These are phyloP conservation scores for Morpho achilles DNA, from an alignment of 2,888 invertebrate species.

Conservation along the genomic window DNA sequence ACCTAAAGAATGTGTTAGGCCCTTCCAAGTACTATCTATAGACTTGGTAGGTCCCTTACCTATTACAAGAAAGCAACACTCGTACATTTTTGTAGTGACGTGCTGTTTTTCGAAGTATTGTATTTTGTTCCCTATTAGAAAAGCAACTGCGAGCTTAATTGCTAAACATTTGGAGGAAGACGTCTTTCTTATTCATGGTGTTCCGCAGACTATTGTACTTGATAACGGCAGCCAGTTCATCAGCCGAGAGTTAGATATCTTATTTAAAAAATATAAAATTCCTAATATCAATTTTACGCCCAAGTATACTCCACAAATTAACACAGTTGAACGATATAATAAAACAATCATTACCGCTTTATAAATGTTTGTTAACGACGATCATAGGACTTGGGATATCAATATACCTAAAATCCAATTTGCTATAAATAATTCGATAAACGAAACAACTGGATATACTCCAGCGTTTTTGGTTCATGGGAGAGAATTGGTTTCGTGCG, in stretches of 20 bases:
- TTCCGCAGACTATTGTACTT: constrained; percentile 17
- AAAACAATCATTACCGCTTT: constrained; percentile 27
- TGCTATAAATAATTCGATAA: constrained; percentile 30
- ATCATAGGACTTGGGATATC: constrained; percentile 31
- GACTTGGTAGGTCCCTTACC: constrained; percentile 25
- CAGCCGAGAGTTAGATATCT: constrained; percentile 6
- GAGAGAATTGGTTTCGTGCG: constrained; percentile 24
- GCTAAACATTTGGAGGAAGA: constrained; percentile 13
- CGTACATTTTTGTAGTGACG: constrained; percentile 20
- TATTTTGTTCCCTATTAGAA: constrained; percentile 14
- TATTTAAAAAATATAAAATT: constrained; percentile 20
- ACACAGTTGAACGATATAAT: constrained; percentile 18
- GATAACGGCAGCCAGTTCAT: constrained; percentile 25
- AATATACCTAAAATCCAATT: constrained; percentile 28
- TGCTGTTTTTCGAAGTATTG: constrained; percentile 28
- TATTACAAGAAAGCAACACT: constrained; percentile 15
- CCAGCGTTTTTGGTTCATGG: constrained; percentile 26
- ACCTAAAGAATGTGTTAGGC: constrained; percentile 23
- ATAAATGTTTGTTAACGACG: constrained; percentile 24
- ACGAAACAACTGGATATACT: constrained; percentile 28
- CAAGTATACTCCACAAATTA: too few relatives aligned
- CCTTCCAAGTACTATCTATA: constrained; percentile 6
- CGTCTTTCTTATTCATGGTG: constrained; percentile 25
- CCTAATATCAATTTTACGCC: constrained; percentile 22
- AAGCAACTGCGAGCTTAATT: constrained; percentile 5